A percentile compares a stretch with the other conserved stretches of the same genome.
These are phyloP conservation scores for Callitettix versicolor DNA, from an alignment of 1,140 invertebrate species.

Conservation along the genomic window DNA sequence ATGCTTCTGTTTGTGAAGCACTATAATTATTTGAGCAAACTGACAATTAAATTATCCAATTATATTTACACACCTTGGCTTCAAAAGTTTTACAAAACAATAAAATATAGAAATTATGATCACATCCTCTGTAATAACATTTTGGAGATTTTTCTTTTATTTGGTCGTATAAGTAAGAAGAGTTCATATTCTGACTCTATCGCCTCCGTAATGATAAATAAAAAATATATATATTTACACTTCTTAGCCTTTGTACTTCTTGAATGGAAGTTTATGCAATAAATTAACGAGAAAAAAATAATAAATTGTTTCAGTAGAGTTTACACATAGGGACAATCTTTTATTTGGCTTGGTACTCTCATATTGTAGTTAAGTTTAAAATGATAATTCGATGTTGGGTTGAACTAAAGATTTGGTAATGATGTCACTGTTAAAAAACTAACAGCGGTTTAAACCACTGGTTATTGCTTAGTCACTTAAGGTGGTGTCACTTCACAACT, in stretches of 20 bases:
- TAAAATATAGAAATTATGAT: constrained; percentile 8
- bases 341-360: neutral
- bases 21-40: constrained; percentile 28
- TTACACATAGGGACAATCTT: neutral
- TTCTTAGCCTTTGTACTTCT: constrained; percentile 21
- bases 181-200: constrained; percentile 7
- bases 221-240: constrained; percentile 1
- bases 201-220: neutral
- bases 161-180: constrained; percentile 16
- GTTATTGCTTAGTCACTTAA: no score
- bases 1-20: constrained; percentile 14
- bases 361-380: neutral
- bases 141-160: constrained; percentile 6
- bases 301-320: no score
- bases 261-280: constrained; percentile 18
- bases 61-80: constrained; percentile 22
- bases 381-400: neutral
- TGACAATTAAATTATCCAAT: constrained; percentile 24
- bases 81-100: neutral
- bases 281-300: no score
- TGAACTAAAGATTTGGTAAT: neutral
- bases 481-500: no score
- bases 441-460: no score
- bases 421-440: neutral
- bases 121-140: constrained; percentile 9